phyloP scores from a whole-genome alignment of 2,113 vertebrate species.

The Ptyas mucosa region DNA sequence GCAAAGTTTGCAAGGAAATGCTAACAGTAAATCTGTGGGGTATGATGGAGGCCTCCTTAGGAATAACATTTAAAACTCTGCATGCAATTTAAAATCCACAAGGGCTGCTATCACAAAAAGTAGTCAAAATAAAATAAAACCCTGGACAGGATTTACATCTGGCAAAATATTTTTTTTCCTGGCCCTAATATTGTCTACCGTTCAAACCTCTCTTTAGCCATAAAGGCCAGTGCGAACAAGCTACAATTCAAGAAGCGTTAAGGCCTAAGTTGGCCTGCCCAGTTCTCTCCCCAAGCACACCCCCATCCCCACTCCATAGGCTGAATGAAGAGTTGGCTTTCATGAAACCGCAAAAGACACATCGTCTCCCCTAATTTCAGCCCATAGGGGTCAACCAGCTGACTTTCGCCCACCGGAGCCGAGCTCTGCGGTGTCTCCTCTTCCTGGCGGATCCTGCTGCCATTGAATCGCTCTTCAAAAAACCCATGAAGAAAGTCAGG shows the following conservation, averaged over 20 bases:
- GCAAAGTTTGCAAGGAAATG: background rate
- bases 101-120: too few relatives aligned
- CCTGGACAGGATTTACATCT: too few relatives aligned
- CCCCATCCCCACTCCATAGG: background rate
- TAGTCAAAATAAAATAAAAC: too few relatives aligned
- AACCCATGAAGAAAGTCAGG: conserved; percentile 80
- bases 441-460: conserved; percentile 78
- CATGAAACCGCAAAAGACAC: background rate
- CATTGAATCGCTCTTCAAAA: conserved; percentile 81
- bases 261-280: too few relatives aligned
- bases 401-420: conserved; percentile 83
- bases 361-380: conserved; percentile 55
- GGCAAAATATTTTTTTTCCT: too few relatives aligned
- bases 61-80: background rate
- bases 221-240: too few relatives aligned
- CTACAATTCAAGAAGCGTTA: too few relatives aligned
- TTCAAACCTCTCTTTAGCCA: too few relatives aligned
- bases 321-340: background rate
- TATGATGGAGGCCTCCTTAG: background rate
- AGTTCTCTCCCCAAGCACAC: too few relatives aligned
- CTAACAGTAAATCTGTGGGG: background rate
- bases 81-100: too few relatives aligned
- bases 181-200: too few relatives aligned
- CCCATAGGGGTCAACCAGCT: conserved; percentile 77
- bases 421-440: conserved; percentile 87